These are phyloP conservation scores for Serranochromis macrocephalus DNA, from an alignment of 2,113 vertebrate genomes.

Conservation along the genomic window DNA sequence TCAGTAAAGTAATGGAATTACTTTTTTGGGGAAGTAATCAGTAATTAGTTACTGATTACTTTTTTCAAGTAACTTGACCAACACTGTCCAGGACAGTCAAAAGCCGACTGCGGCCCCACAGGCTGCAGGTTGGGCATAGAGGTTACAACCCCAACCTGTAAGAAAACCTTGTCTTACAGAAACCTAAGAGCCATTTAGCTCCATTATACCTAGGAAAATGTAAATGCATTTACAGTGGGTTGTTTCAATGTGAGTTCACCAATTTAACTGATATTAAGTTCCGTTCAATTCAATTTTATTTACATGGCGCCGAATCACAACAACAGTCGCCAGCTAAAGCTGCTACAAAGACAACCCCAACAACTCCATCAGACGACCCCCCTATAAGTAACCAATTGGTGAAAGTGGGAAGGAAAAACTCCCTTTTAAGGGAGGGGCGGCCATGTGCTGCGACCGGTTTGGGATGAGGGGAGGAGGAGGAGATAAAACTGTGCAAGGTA, in stretches of 20 bases:
- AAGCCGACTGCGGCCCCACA: rapidly evolving
- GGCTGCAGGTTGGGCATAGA: background rate
- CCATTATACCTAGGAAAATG: background rate
- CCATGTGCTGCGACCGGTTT: background rate
- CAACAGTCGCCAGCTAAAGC: background rate
- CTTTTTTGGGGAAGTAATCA: too few relatives aligned
- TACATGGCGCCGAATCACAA: background rate
- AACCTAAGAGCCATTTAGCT: background rate
- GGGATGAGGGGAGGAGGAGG: background rate
- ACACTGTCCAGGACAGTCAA: background rate
- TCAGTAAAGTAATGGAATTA: too few relatives aligned
- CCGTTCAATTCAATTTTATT: background rate
- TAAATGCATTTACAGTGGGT: background rate
- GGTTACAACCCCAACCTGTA: background rate
- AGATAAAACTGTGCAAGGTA: background rate
- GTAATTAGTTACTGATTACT: too few relatives aligned
- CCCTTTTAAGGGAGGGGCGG: background rate
- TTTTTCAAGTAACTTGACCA: too few relatives aligned
- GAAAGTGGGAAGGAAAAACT: background rate
- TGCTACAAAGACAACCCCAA: background rate
- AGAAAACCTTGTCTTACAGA: background rate
- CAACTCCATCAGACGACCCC: background rate
- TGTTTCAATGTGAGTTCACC: background rate
- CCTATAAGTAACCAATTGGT: background rate
- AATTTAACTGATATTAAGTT: background rate